Evolutionary conservation across 1,140 invertebrate species (phyloP).

Genomic region (Micrasema minimum): DNA sequence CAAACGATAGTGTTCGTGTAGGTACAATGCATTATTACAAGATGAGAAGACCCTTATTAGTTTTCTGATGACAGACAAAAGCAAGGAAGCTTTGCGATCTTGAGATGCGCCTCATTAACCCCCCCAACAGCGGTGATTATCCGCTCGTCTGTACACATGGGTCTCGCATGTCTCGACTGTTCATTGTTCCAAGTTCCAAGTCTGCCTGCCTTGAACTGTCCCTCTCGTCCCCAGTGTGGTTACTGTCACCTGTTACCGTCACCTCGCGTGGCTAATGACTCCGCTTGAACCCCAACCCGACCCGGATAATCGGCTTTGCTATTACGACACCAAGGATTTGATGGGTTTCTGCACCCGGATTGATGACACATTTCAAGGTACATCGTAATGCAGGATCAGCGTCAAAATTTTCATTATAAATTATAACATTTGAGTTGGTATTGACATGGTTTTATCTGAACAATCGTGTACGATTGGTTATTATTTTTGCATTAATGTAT

Average conservation of each 20-base stretch:
- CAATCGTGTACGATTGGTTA: neutral
- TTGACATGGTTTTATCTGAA: neutral
- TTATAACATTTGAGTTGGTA: neutral
- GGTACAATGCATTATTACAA: too few species aligned
- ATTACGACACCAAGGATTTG: constrained; percentile 1
- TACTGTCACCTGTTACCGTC: constrained; percentile 9
- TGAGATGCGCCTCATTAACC: constrained; percentile 1
- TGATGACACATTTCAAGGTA: constrained; percentile 1
- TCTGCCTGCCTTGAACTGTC: neutral
- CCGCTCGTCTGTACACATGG: neutral
- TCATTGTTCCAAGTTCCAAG: neutral
- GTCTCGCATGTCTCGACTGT: neutral
- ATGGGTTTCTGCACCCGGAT: constrained; percentile 20
- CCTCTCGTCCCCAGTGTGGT: neutral
- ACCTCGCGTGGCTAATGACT: neutral
- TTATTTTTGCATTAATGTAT: neutral
- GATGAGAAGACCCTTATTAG: too few species aligned
- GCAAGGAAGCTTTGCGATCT: neutral
- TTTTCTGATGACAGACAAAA: neutral
- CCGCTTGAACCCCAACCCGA: constrained; percentile 20
- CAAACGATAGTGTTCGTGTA: too few species aligned
- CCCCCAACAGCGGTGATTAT: neutral
- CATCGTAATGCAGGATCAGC: neutral
- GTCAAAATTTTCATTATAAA: neutral
- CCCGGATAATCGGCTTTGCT: constrained; percentile 25